Base-by-base conservation (phyloP, 2,113 vertebrate genomes). In the Stegastes partitus region DNA sequence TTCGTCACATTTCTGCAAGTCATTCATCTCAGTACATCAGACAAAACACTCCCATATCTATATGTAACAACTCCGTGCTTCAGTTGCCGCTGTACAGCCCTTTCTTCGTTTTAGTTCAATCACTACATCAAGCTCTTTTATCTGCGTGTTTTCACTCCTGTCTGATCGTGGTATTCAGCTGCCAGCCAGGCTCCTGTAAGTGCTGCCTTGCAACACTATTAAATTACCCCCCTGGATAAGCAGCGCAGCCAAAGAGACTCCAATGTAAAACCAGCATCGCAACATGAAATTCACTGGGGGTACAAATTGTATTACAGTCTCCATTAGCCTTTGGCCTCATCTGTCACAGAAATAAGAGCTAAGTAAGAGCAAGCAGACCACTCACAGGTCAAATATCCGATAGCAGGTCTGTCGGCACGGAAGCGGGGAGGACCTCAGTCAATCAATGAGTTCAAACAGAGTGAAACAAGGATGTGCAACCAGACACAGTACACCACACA, bases 321-420 rank as follows among this genome's bases (percentile, higher is more conserved):
- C 80, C 87, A 89, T 90, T 89, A 90, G 80, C 81, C 78, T 82
- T 68, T 64, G 55, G 77, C 69, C 70, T 86, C 82, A 72, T 84
- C 80, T 84, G 75, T 81, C 80, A 74, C 61, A 74, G 80, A 74
- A 69, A 70, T 65, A 62, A 67, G 56, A 87, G 65, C 86, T 82
- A 80, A 82, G 65, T 79, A 86, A 78, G 86, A 65, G 74, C 70
- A 26, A 53, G 44, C 28, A 74, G 77, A 85, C 76, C 79, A 79
- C 79, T 87, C 82, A 87, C 84, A 87, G 89, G 87, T 89, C 82
- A 87, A 63, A 69, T 68, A 71, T 75, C 81, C 42, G 65, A 73
- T 59, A 68, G 72, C 51, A 45, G 61, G 26, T 82, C 80, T 80
- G 77, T 81, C 47, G 2, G 64, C 65, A 66, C 11, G 21, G 74